Conservation (phyloP, 1,140 invertebrate species). For the Drosophila busckii region DNA sequence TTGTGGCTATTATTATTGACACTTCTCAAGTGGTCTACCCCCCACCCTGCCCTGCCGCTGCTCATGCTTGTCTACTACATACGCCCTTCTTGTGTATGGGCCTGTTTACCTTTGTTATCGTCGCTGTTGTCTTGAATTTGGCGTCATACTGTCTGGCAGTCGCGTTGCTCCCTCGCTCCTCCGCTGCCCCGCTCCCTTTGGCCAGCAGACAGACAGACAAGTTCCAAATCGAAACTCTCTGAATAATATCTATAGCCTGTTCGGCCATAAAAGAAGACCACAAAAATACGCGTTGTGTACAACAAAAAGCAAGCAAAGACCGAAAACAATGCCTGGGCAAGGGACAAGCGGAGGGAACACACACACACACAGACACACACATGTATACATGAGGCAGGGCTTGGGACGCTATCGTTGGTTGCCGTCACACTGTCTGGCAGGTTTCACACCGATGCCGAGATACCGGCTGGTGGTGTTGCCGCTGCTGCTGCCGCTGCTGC, state of each 20-base stretch:
- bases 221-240: neutral
- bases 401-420: slow-evolving; percentile 38
- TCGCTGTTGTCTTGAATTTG: slow-evolving; percentile 64
- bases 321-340: slow-evolving; percentile 54
- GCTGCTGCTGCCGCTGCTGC: slow-evolving; percentile 11
- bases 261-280: slow-evolving; percentile 63
- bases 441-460: slow-evolving; percentile 64
- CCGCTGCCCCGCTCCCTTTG: neutral
- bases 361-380: slow-evolving; percentile 8
- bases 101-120: slow-evolving; percentile 74
- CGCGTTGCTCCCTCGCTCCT: slow-evolving; percentile 28
- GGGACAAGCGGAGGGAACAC: slow-evolving; percentile 11
- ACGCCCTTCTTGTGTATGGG: neutral
- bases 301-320: slow-evolving; percentile 37
- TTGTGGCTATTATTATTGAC: slow-evolving; percentile 51
- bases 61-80: neutral
- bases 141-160: slow-evolving; percentile 73
- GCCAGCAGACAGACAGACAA: slow-evolving; percentile 1
- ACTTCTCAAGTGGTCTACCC: slow-evolving; percentile 32
- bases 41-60: neutral
- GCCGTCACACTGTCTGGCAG: slow-evolving; percentile 74
- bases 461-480: slow-evolving; percentile 15
- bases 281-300: slow-evolving; percentile 54
- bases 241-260: slow-evolving; percentile 15
- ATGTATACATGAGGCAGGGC: slow-evolving; percentile 8